Base-by-base conservation (phyloP, 1,140 invertebrate genomes). In the Gryllus bimaculatus region DNA sequence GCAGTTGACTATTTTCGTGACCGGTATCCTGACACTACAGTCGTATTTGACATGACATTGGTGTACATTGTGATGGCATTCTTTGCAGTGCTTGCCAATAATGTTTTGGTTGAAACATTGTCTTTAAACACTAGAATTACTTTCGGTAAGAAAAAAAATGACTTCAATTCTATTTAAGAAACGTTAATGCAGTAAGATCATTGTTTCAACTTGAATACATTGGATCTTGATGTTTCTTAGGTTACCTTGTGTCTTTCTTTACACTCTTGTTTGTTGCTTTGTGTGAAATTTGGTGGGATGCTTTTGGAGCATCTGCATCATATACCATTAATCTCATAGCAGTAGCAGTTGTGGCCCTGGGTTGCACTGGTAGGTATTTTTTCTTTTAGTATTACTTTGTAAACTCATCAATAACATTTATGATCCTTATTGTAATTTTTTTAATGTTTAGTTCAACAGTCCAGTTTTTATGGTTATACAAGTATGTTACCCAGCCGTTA, bases 401-500 rank as follows among this genome's bases (percentile, higher is more conserved):
- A 73, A 73, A 15, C 13, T 15, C 13, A 73, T 73, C 13, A n/a
- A 6, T 15, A 73, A n/a, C 8, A 39, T 8, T 15, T 20, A 21
- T 47, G n/a, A 10, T 15, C 8, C 21, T 20, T 8, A 8, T 13
- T 75, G n/a, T n/a, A 75, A 13, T 79, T 79, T n/a, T n/a, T 20
- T 48, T 2, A 39, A 39, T 39, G 26, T 79, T 79, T 84, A 88
- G 92, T 97, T 75, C 96, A 97, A 85, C 96, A 97, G 86, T 96
- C 95, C 0, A 96, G 95, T 85, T 97, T 96, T 86, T 97, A 97
- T 85, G 95, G 95, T 10, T 97, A 96, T 84, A 95, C 95, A 5
- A 95, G 95, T 80, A 96, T 96, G 91, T 86, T 97, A 79, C 96
- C 96, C 20, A 92, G 92, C 79, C 87, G 92, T 79, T 97, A 97